phyloP scores from a whole-genome alignment of 1,140 invertebrate species.

The Philaenus spumarius region DNA sequence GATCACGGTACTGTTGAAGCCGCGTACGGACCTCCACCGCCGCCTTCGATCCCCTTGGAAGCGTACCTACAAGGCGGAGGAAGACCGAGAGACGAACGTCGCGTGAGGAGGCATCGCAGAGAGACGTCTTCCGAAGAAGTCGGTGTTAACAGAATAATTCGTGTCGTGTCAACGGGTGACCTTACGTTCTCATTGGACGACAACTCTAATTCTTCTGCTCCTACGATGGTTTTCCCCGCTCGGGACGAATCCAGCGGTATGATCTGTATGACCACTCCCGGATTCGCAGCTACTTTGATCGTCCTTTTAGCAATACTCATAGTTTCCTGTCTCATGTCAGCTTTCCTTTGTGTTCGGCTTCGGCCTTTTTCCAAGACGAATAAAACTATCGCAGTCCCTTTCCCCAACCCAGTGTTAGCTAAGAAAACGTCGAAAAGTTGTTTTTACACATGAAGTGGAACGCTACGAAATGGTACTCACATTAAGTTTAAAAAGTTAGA shows the following conservation, averaged over 20 bases:
- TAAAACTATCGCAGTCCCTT: conserved; percentile 42
- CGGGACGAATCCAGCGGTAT: conserved; percentile 58
- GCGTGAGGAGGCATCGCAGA: conserved; percentile 52
- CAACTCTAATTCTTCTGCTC: conserved; percentile 55
- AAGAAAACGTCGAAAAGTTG: conserved; percentile 42
- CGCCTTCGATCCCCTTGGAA: conserved; percentile 52
- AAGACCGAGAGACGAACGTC: conserved; percentile 66
- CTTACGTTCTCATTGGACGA: conserved; percentile 83
- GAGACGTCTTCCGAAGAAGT: conserved; percentile 74
- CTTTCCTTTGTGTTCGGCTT: conserved; percentile 71
- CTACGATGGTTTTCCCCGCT: conserved; percentile 69
- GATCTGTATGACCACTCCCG: conserved; percentile 88
- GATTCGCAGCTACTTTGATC: conserved; percentile 77
- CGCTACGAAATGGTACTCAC: too few species aligned
- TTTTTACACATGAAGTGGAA: conserved; percentile 45
- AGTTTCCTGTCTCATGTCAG: conserved; percentile 74
- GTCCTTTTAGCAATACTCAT: conserved; percentile 71
- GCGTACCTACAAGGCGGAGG: conserved; percentile 57
- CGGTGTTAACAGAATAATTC: conserved; percentile 81
- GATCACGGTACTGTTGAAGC: conserved; percentile 39
- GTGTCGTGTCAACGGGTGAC: conserved; percentile 88
- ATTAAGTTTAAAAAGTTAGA: too few species aligned
- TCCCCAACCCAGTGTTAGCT: conserved; percentile 35
- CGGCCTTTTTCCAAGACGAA: conserved; percentile 49
- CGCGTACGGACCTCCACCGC: conserved; percentile 22